Conservation (phyloP, 2,888 invertebrate genomes). For the Eupithecia subfuscata region DNA sequence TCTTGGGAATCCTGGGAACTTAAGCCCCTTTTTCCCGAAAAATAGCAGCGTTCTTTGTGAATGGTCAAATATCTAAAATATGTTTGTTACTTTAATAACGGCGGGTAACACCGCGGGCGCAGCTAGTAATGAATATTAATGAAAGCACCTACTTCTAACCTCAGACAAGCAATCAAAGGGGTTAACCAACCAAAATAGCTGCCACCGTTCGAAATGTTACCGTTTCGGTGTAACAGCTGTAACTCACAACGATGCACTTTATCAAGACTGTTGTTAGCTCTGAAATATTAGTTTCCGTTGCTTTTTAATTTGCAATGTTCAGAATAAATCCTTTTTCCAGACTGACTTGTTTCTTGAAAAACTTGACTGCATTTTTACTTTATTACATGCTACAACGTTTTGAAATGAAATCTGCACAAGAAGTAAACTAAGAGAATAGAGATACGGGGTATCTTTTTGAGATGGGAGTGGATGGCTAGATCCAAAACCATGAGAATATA, state of each 20-base stretch:
- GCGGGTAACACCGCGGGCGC: not conserved
- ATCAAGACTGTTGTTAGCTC: conserved; percentile 42
- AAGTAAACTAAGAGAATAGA: not conserved
- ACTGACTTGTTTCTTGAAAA: not conserved
- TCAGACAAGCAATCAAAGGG: not conserved
- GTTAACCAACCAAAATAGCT: not conserved
- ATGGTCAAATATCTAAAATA: not conserved
- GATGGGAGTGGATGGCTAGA: too few relatives aligned
- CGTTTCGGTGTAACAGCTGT: conserved; percentile 13
- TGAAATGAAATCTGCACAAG: not conserved
- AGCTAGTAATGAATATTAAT: not conserved
- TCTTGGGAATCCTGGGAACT: too few relatives aligned
- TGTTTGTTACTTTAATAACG: not conserved
- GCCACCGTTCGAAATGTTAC: not conserved
- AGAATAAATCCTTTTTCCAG: conserved; percentile 2
- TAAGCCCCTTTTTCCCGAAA: not conserved
- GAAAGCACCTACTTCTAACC: not conserved
- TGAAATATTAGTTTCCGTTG: conserved; percentile 40
- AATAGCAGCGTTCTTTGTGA: not conserved
- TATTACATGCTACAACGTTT: not conserved
- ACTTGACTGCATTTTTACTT: not conserved
- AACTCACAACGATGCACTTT: conserved; percentile 42
- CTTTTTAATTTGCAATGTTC: conserved; percentile 10
- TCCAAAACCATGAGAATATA: too few relatives aligned
- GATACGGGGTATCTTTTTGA: too few relatives aligned